Base-by-base conservation (phyloP, 1,140 invertebrate species). In the Theocolax elegans region DNA sequence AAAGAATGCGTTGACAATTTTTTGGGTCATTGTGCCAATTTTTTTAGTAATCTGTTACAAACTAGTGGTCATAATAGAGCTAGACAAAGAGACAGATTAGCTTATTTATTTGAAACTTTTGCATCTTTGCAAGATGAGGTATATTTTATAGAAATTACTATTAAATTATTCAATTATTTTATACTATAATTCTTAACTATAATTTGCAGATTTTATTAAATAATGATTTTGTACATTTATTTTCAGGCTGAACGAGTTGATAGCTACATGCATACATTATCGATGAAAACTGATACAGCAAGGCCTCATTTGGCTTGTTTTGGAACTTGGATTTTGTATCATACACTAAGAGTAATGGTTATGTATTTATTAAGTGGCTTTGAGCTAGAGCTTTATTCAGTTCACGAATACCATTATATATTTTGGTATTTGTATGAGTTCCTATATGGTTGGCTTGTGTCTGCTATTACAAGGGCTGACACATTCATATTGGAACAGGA, bases 351-450 rank as follows among this genome's bases (percentile, higher is more conserved):
- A 70, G 91, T 97, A n/a, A 98, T 98, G 95, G 93, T 97, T 67
- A 93, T 96, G 82, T 99, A 97, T 85, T 87, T 98, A 23, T 88
- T 98, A 67, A 93, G 95, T 59, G 97, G 97, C 0, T 96, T 99
- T 77, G 97, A 99, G 80, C 86, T 99, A 17, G 96, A 98, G 82
- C 85, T 99, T 0, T 99, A 98, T 87, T 95, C 95, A 46, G 91
- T 93, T n/a, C 96, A 98, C 81, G 97, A 99, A 87, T 98, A 95
- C 85, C 92, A 97, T 77, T 99, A 97, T 79, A 93, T 97, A 72
- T 97, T 92, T 87, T 97, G 95, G 95, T 98, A 99, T 85, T 85
- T 98, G 25, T 96, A 96, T 84, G 96, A 99, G 86, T 95, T 97
- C 83, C 86, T 99, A 3, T 98, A 96, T 81, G 94, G 94, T 10